Percentiles rank a stretch among this genome's conserved stretches.
Evolutionary conservation across 2,888 invertebrate species (phyloP).

Genomic region (Oasisia sp.): DNA sequence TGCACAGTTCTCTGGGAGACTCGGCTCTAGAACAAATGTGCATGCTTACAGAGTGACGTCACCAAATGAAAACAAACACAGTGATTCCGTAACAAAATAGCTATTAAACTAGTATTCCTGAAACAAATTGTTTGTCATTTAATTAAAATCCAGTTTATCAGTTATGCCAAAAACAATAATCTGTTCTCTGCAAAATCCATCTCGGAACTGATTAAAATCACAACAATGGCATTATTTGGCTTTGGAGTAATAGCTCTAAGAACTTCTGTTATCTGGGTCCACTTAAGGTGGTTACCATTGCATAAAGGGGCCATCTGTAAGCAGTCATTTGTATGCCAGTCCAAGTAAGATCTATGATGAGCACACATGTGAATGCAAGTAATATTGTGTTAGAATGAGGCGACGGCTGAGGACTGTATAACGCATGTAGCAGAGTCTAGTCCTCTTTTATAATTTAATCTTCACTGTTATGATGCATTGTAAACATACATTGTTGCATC

Average conservation of each 20-base stretch:
- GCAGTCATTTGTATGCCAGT: background rate
- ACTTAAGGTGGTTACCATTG: background rate
- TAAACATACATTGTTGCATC: background rate
- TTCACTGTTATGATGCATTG: background rate
- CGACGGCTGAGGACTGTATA: background rate
- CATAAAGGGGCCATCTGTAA: background rate
- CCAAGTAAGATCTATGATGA: background rate
- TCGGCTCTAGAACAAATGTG: too few relatives aligned
- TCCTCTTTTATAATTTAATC: background rate
- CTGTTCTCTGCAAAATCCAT: background rate
- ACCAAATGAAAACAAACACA: too few relatives aligned
- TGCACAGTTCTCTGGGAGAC: too few relatives aligned
- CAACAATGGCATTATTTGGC: background rate
- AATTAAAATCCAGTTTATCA: background rate
- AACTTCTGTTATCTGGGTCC: background rate
- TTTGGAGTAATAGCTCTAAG: background rate
- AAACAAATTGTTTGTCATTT: background rate
- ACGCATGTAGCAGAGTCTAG: background rate
- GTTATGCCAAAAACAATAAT: background rate
- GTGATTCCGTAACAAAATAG: background rate
- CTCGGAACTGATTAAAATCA: background rate
- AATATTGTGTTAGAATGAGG: background rate
- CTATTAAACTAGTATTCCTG: background rate
- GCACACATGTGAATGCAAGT: background rate
- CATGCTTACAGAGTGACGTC: too few relatives aligned